A percentile compares a stretch with the other conserved stretches of the same genome.
Conservation (phyloP, 2,113 vertebrate genomes). For the Balaeniceps rex region DNA sequence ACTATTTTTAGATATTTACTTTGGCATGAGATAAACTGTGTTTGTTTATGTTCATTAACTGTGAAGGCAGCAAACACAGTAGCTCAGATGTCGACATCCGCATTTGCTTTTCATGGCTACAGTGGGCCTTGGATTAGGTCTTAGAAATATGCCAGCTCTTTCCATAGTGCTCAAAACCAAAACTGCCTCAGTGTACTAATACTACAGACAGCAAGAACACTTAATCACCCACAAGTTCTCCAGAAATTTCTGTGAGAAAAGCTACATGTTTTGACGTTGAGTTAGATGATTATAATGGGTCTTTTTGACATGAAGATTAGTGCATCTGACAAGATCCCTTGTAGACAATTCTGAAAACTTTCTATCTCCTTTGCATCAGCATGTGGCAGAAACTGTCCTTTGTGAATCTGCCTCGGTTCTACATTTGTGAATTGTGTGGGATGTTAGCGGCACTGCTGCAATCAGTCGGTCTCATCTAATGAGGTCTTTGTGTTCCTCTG, state of each 20-base stretch:
- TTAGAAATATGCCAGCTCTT: background rate
- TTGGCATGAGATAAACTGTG: background rate
- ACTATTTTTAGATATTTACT: background rate
- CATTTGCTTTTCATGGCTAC: background rate
- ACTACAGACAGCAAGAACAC: background rate
- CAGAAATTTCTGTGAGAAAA: background rate
- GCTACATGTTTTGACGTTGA: rapidly evolving
- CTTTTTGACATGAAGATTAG: background rate
- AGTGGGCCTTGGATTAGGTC: background rate
- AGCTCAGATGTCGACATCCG: background rate
- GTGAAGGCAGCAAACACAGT: background rate
- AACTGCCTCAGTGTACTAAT: background rate
- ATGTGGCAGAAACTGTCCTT: background rate
- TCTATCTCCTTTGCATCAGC: background rate
- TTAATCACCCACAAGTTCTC: background rate
- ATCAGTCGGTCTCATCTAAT: background rate
- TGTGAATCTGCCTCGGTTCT: background rate
- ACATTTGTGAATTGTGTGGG: background rate
- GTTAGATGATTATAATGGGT: background rate
- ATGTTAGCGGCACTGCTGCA: background rate
- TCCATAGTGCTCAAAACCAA: background rate
- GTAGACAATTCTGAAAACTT: background rate
- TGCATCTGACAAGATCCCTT: background rate
- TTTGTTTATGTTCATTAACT: background rate
- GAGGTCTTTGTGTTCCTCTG: background rate